Base-by-base conservation (phyloP, 2,113 vertebrate species). In the Megaceryle maxima region DNA sequence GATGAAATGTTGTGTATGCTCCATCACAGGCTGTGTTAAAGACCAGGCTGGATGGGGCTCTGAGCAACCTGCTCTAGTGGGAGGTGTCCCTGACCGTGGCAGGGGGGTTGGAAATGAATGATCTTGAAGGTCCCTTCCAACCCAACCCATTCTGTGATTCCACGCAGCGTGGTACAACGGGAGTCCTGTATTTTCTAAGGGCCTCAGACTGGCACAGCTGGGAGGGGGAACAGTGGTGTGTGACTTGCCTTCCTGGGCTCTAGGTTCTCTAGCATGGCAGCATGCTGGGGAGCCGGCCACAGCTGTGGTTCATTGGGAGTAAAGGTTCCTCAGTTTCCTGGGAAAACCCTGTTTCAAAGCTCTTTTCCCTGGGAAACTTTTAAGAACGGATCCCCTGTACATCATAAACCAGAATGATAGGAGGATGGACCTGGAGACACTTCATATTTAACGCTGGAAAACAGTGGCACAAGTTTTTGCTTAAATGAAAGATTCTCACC, bases 221-320 rank as follows among this genome's bases (percentile, higher is more conserved):
- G 51, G 37, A 53, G 35, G 4, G 26, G 26, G 31, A 29, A 24
- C 0, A 1, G 4, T 0, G 0, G 11, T 1, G 5, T 9, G 24
- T 13, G 39, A 13, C 28, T 35, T 46, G 25, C 6, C 21, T 35
- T 26, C 9, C 39, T 11, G 10, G 51, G 13, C 35, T 67, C 44
- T 8, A 1, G 26, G 37, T 51, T 66, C 37, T 53, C 18, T 9
- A 46, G 28, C 35, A 2, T 0, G 6, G 55, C 70, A 14, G 16
- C 1, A 7, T 10, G 22, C 13, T 12, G 24, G 63, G 57, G 33
- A 28, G 29, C 25, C 33, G 33, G 3, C 39, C 16, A 4, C 1
- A 1, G 17, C n/a, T 35, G 1, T 11, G 50, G 13, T 39, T 55
- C 46, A 12, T 10, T 21, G 24, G 14, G 13, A n/a, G 33, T 25